Base-by-base conservation (phyloP, 2,797 vertebrate species). In the Oceanodroma leucorhoa region DNA sequence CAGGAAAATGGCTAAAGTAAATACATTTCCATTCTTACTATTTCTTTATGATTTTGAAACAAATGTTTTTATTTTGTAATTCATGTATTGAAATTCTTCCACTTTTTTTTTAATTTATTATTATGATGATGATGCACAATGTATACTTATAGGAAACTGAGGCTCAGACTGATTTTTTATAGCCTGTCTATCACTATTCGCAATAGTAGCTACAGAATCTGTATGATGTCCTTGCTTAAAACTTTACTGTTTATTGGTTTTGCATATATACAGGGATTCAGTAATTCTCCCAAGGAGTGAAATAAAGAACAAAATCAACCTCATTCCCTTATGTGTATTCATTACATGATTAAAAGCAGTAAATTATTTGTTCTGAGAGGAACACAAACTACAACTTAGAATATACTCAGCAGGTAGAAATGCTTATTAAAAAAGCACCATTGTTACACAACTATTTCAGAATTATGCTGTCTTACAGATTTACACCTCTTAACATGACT, bases 51-150 rank as follows among this genome's bases (percentile, higher is more conserved):
- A 48, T 29, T 81, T 86, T 65, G 12, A 53, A 94, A 51, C 1
- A 22, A 58, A 41, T 18, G 6, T 8, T 58, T 87, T 80, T 26
- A 29, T 51, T 48, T 27, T 34, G 2, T 27, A 76, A 50, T 43
- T 57, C 2, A 51, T 14, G 2, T 40, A 26, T 29, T 61, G 10
- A 5, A 6, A 12, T 34, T 51, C 3, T 4, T n/a, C 1, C 14
- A 75, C 7, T 66, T 66, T 2, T 51, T 43, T 30, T 46, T 27
- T 4, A 9, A 18, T 23, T 50, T 62, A 10, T 77, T 65, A 7
- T 41, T 23, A 36, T 54, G 29, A 46, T n/a, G 29, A 32, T 62
- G 30, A 62, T 41, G 22, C 24, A 48, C 2, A 0, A 21, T 23
- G 4, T 13, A 58, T 46, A 32, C 8, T 1, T 38, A 12, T 9